phyloP scores from a whole-genome alignment of 2,113 vertebrate genomes.

The Raja brachyura region DNA sequence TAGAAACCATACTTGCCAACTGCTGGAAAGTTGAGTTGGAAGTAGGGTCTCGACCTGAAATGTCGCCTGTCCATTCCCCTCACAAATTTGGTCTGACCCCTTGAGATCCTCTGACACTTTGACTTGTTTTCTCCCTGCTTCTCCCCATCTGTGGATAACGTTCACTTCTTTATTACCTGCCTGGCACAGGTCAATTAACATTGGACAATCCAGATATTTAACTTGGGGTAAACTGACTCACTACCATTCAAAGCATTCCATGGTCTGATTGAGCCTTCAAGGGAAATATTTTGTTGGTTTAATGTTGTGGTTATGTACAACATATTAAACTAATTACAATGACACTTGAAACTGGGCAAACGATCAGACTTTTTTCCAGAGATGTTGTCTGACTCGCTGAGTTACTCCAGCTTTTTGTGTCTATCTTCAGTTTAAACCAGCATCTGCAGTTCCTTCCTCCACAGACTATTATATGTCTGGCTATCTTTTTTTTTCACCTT shows the following conservation, averaged over 20 bases:
- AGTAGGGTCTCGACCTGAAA: no score
- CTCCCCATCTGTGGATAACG: not conserved
- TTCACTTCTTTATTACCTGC: not conserved
- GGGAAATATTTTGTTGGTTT: not conserved
- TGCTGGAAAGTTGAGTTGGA: no score
- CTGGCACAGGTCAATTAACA: not conserved
- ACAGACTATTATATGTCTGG: not conserved
- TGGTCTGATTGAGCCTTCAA: not conserved
- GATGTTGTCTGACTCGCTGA: no score
- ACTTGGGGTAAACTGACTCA: not conserved
- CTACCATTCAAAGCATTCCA: not conserved
- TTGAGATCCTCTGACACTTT: not conserved
- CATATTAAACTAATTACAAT: not conserved
- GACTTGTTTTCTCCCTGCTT: not conserved
- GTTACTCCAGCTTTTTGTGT: no score
- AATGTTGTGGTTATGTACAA: not conserved
- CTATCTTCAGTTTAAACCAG: no score
- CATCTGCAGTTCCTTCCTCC: no score
- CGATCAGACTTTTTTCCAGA: no score
- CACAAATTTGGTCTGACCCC: no score
- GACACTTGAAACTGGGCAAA: not conserved
- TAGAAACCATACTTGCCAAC: no score
- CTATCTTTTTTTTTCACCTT: not conserved
- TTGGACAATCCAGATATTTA: not conserved
- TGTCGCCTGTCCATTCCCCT: no score